Evolutionary conservation across 2,888 invertebrate species (phyloP).

Genomic region (Diloba caeruleocephala): DNA sequence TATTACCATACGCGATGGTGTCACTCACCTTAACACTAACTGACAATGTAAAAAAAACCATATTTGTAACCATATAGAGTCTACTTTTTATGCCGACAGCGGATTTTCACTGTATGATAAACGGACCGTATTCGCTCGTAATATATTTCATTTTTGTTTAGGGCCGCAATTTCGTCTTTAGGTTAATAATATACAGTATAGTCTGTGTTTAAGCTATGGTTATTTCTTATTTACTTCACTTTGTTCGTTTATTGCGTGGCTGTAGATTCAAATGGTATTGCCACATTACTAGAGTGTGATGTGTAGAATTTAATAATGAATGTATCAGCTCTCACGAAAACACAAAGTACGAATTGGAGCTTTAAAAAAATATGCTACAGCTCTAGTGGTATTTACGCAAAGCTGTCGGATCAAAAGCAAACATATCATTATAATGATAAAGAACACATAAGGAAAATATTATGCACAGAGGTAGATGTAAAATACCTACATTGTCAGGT

Average conservation of each 20-base stretch:
- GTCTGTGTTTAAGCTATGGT: conserved; percentile 43
- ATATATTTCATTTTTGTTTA: conserved; percentile 64
- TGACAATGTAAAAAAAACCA: conserved; percentile 52
- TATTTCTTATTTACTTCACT: conserved; percentile 48
- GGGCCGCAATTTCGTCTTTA: conserved; percentile 54
- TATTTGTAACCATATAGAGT: conserved; percentile 47
- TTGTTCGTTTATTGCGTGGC: conserved; percentile 34
- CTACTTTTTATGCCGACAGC: conserved; percentile 26
- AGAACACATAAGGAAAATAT: too few relatives aligned
- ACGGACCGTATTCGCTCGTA: conserved; percentile 58
- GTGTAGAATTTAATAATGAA: conserved; percentile 42
- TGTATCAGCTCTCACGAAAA: conserved; percentile 21
- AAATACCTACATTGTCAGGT: too few relatives aligned
- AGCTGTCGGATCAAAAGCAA: too few relatives aligned
- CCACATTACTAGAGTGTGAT: conserved; percentile 22
- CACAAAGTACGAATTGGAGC: too few relatives aligned
- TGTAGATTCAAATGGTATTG: conserved; percentile 30
- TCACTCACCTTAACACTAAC: conserved; percentile 57
- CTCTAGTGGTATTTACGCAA: too few relatives aligned
- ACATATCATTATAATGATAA: neutral
- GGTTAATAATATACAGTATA: conserved; percentile 54
- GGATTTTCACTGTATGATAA: conserved; percentile 58
- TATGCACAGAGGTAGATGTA: too few relatives aligned
- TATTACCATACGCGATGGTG: conserved; percentile 74
- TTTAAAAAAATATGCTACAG: too few relatives aligned